A percentile compares a stretch with the other conserved stretches of the same genome.
phyloP scores from a whole-genome alignment of 2,113 vertebrate genomes.

The Pithys albifrons region DNA sequence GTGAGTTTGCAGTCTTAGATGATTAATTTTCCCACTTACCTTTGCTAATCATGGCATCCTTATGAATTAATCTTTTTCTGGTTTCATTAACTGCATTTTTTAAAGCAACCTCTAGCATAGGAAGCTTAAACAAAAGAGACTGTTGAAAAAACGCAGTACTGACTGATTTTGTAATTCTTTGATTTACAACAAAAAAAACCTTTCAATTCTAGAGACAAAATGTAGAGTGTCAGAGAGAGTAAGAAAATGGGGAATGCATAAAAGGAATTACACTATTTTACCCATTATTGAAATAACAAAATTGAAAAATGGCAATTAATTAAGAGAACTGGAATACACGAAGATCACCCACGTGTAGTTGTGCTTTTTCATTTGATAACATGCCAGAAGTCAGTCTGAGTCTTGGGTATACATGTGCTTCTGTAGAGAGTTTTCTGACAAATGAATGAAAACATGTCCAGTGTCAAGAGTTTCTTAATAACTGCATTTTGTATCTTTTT shows the following conservation, averaged over 20 bases:
- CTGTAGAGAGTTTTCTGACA: background rate
- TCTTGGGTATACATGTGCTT: background rate
- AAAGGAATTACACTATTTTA: background rate
- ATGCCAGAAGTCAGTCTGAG: background rate
- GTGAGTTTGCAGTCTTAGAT: background rate
- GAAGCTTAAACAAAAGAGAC: constrained; percentile 22
- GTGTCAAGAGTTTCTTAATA: background rate
- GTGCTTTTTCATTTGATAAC: background rate
- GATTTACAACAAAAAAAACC: background rate
- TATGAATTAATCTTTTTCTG: background rate
- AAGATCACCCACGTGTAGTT: fast-evolving
- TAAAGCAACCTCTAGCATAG: background rate
- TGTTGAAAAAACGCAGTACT: background rate
- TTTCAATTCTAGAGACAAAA: background rate
- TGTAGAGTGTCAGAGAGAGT: background rate
- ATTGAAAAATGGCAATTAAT: background rate
- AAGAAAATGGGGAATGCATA: background rate
- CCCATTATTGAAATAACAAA: background rate
- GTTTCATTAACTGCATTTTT: background rate
- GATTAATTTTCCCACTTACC: background rate
- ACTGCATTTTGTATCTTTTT: background rate
- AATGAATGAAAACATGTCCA: background rate
- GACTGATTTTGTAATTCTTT: background rate
- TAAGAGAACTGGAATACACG: background rate
- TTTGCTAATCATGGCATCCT: background rate